Evolutionary conservation across 1,140 invertebrate species (phyloP).

Genomic region (Hyles vespertilio): DNA sequence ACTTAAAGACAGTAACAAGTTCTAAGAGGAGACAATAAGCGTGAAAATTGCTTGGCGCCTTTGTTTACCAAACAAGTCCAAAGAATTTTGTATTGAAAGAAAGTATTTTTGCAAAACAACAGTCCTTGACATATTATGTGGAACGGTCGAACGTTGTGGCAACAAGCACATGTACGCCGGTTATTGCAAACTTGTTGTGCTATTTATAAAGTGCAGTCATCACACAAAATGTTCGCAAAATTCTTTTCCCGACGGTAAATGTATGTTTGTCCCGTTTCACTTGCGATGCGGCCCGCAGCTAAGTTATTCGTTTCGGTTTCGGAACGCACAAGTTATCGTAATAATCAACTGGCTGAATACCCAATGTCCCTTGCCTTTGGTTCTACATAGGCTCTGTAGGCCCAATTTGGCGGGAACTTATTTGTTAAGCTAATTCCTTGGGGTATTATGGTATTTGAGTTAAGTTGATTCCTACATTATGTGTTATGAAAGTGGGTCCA

Average conservation of each 20-base stretch:
- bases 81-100: constrained; percentile 31
- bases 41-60: not conserved
- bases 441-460: no score
- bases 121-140: constrained; percentile 68
- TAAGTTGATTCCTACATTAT: no score
- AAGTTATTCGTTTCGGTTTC: constrained; percentile 53
- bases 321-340: constrained; percentile 13
- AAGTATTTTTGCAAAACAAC: constrained; percentile 52
- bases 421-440: not conserved
- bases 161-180: constrained; percentile 33
- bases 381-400: constrained; percentile 39
- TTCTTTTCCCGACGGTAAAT: not conserved
- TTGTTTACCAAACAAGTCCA: constrained; percentile 1
- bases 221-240: constrained; percentile 18
- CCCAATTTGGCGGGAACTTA: constrained; percentile 28
- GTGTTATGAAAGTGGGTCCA: no score
- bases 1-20: no score
- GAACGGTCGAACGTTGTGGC: constrained; percentile 45
- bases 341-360: constrained; percentile 9
- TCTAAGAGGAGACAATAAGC: no score
- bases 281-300: constrained; percentile 51
- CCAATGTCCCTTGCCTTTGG: constrained; percentile 14
- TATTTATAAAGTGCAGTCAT: not conserved
- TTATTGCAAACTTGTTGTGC: not conserved
- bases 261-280: constrained; percentile 27